phyloP scores from a whole-genome alignment of 2,797 vertebrate genomes.

The Artibeus lituratus region DNA sequence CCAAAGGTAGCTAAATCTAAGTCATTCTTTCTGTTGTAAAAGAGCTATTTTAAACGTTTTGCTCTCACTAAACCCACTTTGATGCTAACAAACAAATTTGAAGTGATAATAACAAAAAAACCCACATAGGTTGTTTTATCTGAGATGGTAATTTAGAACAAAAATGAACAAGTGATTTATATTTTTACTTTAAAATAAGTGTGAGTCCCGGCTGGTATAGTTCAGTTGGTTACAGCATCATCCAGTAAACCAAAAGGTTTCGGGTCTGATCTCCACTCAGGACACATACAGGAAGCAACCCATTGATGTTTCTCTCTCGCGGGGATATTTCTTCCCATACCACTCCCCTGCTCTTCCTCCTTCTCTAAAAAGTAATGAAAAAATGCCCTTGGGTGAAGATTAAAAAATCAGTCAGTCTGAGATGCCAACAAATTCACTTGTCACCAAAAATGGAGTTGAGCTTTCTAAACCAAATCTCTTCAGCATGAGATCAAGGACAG shows the following conservation, averaged over 20 bases:
- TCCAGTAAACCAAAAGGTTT: not conserved
- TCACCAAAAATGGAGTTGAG: not conserved
- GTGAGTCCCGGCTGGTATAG: not conserved
- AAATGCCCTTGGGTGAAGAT: not conserved
- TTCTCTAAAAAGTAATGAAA: not conserved
- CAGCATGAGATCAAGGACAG: not conserved
- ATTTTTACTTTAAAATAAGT: not conserved
- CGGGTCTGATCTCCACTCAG: no score
- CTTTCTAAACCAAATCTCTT: not conserved
- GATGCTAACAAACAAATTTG: not conserved
- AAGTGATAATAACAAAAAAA: not conserved
- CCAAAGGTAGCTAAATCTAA: not conserved
- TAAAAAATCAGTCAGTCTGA: not conserved
- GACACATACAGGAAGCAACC: not conserved
- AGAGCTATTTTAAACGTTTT: not conserved
- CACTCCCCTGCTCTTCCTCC: no score
- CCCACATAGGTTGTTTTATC: not conserved
- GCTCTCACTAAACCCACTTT: not conserved
- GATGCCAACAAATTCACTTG: not conserved
- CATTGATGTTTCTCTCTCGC: not conserved
- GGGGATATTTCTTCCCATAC: not conserved
- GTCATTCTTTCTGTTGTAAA: not conserved
- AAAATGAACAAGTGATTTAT: not conserved
- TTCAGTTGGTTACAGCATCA: not conserved
- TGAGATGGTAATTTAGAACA: not conserved